A percentile compares a stretch with the other conserved stretches of the same genome.
phyloP scores from a whole-genome alignment of 2,888 invertebrate species.

The Ectobius pallidus region DNA sequence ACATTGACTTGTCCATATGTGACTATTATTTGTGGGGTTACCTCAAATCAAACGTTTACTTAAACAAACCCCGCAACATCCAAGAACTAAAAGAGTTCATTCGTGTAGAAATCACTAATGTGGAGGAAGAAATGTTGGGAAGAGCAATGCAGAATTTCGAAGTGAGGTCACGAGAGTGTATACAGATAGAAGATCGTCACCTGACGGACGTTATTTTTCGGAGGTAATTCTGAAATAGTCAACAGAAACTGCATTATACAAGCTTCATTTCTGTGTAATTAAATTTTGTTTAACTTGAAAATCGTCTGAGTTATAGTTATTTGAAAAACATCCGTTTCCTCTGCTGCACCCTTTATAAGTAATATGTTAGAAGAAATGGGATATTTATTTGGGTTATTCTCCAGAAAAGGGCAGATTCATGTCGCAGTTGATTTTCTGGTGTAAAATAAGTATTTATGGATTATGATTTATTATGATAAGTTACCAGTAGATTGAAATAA shows the following conservation, averaged over 20 bases:
- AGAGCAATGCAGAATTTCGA: neutral
- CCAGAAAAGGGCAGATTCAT: neutral
- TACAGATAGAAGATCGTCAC: neutral
- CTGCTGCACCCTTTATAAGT: too few species aligned
- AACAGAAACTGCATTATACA: too few species aligned
- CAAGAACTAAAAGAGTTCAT: too few species aligned
- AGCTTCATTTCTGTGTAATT: too few species aligned
- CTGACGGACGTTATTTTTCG: neutral
- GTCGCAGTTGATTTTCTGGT: too few species aligned
- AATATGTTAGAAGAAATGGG: too few species aligned
- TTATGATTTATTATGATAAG: neutral
- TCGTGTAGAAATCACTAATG: neutral
- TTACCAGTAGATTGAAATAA: neutral
- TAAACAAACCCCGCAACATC: neutral
- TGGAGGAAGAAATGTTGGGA: neutral
- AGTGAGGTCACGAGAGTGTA: neutral
- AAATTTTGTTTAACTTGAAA: neutral
- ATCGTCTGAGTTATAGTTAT: neutral
- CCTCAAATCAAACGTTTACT: neutral
- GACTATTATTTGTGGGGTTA: neutral
- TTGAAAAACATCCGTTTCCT: too few species aligned
- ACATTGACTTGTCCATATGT: neutral
- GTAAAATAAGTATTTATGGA: neutral
- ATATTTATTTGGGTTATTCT: neutral
- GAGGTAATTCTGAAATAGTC: too few species aligned